Evolutionary conservation across 2,888 invertebrate species (phyloP).

Genomic region (Bruchidius siliquastri): DNA sequence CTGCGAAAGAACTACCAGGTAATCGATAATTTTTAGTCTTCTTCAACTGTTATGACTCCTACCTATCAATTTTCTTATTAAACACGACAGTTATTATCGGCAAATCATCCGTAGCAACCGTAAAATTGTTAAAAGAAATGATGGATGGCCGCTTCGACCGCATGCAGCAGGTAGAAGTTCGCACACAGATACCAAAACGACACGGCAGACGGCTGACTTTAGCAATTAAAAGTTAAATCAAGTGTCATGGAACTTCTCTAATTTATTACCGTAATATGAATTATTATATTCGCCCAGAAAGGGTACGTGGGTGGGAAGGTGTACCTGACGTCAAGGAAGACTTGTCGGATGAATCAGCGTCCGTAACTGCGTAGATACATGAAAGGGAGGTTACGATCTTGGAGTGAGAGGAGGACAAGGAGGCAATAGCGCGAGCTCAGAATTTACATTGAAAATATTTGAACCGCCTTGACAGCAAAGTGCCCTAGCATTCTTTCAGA

Average conservation of each 20-base stretch:
- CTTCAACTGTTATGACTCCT: not conserved
- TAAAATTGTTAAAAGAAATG: not conserved
- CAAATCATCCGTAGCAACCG: not conserved
- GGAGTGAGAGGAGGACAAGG: no score
- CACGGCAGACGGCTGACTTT: constrained; percentile 7
- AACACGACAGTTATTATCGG: not conserved
- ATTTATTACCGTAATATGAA: not conserved
- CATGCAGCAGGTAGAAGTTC: not conserved
- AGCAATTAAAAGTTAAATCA: constrained; percentile 15
- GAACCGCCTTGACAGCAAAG: no score
- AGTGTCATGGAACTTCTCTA: constrained; percentile 6
- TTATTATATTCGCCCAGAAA: not conserved
- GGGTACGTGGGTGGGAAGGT: not conserved
- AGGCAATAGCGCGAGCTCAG: no score
- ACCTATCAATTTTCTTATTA: not conserved
- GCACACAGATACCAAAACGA: not conserved
- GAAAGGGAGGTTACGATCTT: no score
- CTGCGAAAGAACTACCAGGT: not conserved
- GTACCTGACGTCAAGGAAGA: not conserved
- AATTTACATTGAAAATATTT: no score
- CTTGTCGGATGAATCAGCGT: no score
- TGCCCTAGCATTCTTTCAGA: no score
- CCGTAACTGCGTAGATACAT: no score
- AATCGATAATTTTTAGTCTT: not conserved
- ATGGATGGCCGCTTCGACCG: not conserved